Percentiles rank a stretch among this genome's conserved stretches.
phyloP scores from a whole-genome alignment of 2,888 invertebrate genomes.

The Melikaiella ostensackeni region DNA sequence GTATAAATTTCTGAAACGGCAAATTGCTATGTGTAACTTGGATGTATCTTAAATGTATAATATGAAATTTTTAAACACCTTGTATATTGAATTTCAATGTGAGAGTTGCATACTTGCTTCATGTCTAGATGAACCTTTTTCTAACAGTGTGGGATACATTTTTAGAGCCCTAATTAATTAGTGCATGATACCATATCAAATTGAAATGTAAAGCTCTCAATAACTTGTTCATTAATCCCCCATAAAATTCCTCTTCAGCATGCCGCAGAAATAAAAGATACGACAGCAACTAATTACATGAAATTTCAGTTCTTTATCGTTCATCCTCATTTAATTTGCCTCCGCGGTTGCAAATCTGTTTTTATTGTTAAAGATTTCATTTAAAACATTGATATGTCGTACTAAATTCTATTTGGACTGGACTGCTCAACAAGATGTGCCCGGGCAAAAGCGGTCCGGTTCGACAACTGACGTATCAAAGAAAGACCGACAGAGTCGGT shows the following conservation, averaged over 20 bases:
- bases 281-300: not conserved
- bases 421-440: constrained; percentile 49
- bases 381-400: constrained; percentile 44
- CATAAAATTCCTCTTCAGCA: not conserved
- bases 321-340: constrained; percentile 1
- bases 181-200: not conserved
- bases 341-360: not conserved
- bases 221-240: constrained; percentile 23
- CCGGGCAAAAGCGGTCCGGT: constrained; percentile 64
- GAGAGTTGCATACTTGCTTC: not conserved
- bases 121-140: not conserved
- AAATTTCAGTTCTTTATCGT: not conserved
- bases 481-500: constrained; percentile 64
- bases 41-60: too few species aligned
- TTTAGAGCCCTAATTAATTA: not conserved
- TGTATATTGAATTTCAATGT: too few species aligned
- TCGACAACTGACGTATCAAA: constrained; percentile 72
- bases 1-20: too few species aligned
- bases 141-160: not conserved
- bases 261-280: constrained; percentile 24
- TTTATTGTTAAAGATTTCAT: constrained; percentile 19
- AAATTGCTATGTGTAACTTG: too few species aligned
- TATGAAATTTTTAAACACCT: too few species aligned
- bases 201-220: constrained; percentile 29
- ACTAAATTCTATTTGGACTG: constrained; percentile 57